These are phyloP conservation scores for Cotesia typhae DNA, from an alignment of 1,140 invertebrate genomes.

Conservation along the genomic window DNA sequence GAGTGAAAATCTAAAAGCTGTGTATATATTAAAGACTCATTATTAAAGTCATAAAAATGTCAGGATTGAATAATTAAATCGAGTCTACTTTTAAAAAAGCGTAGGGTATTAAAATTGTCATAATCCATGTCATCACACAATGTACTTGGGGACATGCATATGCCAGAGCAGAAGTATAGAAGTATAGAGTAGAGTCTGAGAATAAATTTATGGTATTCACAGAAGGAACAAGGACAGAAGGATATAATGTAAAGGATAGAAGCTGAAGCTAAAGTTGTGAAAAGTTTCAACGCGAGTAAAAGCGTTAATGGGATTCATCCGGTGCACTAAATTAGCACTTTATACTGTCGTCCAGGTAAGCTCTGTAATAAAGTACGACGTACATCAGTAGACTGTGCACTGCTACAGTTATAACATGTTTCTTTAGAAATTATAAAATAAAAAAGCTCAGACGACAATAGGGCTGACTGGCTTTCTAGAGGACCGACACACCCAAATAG, in stretches of 20 bases:
- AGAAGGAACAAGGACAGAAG: background rate
- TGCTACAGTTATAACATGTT: background rate
- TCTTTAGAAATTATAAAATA: conserved; percentile 22
- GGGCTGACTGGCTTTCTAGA: background rate
- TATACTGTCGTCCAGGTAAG: conserved; percentile 36
- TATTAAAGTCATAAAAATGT: too few species aligned
- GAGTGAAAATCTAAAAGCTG: too few species aligned
- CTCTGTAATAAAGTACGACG: conserved; percentile 31
- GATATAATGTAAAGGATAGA: background rate
- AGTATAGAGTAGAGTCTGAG: too few species aligned
- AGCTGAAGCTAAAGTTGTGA: conserved; percentile 26
- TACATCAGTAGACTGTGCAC: conserved; percentile 21
- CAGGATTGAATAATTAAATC: too few species aligned
- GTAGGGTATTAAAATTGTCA: background rate
- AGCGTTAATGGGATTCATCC: conserved; percentile 39
- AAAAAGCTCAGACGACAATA: background rate
- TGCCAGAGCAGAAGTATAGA: too few species aligned
- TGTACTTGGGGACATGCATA: background rate
- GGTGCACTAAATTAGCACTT: conserved; percentile 40
- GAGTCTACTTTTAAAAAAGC: too few species aligned
- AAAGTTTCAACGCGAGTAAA: conserved; percentile 37
- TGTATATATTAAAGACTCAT: too few species aligned
- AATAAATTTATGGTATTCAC: conserved; percentile 29
- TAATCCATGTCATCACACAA: conserved; percentile 11
- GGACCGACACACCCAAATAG: too few species aligned